Conservation (phyloP, 2,113 vertebrate species). For the Cephalopholis sonnerati region DNA sequence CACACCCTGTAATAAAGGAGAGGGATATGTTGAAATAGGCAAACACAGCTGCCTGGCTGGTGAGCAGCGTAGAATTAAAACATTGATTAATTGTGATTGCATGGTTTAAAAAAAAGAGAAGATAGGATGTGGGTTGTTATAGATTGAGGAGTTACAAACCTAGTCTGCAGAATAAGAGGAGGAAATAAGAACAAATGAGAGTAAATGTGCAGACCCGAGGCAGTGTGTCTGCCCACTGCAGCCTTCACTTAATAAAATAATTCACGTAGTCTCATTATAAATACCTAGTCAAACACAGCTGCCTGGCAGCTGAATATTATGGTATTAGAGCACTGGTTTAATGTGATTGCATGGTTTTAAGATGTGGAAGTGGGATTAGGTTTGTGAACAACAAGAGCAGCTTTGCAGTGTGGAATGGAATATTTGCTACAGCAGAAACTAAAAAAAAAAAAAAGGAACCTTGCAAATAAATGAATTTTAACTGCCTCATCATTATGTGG, state of each 20-base stretch:
- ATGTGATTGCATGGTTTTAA: slow-evolving; percentile 50
- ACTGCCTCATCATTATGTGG: background rate
- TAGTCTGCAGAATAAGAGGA: background rate
- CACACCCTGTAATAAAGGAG: slow-evolving; percentile 57
- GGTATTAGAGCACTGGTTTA: slow-evolving; percentile 38
- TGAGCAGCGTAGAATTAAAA: slow-evolving; percentile 31
- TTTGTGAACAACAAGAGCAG: slow-evolving; percentile 22
- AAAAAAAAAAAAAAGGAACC: background rate
- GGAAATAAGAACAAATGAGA: slow-evolving; percentile 9
- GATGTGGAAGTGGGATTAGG: slow-evolving; percentile 28
- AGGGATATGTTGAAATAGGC: slow-evolving; percentile 35
- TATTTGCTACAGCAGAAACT: slow-evolving; percentile 1
- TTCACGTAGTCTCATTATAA: slow-evolving; percentile 31
- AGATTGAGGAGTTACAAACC: slow-evolving; percentile 3
- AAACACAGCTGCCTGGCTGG: slow-evolving; percentile 58
- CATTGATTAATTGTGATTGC: slow-evolving; percentile 55
- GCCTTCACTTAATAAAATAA: slow-evolving; percentile 33
- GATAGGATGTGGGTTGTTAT: slow-evolving; percentile 10
- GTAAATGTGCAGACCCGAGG: slow-evolving; percentile 5
- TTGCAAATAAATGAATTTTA: slow-evolving; percentile 25
- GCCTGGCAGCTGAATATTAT: slow-evolving; percentile 42
- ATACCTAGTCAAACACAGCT: slow-evolving; percentile 59
- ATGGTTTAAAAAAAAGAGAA: slow-evolving; percentile 26
- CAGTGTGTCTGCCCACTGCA: background rate
- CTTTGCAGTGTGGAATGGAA: slow-evolving; percentile 4